phyloP scores from a whole-genome alignment of 1,140 invertebrate species.

The Meloidogyne floridensis region DNA sequence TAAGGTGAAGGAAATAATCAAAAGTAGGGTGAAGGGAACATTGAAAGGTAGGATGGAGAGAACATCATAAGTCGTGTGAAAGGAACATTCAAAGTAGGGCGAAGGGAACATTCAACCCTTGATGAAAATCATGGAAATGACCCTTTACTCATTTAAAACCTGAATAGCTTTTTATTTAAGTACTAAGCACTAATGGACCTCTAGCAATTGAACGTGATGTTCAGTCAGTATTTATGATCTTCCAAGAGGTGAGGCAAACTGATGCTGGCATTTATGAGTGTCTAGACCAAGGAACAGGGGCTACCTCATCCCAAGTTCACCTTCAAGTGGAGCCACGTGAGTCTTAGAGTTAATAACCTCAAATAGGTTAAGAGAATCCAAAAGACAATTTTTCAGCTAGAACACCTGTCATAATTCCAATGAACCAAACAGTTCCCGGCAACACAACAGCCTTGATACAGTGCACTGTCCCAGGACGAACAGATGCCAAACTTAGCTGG shows the following conservation, averaged over 20 bases:
- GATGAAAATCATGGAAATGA: no score
- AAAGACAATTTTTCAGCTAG: slow-evolving; percentile 9
- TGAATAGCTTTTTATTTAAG: background rate
- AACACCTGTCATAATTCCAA: slow-evolving; percentile 9
- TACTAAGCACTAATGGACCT: background rate
- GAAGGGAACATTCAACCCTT: no score
- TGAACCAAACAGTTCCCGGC: background rate
- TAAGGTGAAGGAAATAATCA: background rate
- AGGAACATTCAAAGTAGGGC: no score
- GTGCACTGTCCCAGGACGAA: slow-evolving; percentile 20
- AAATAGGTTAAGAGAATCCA: no score
- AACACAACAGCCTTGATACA: slow-evolving; percentile 8
- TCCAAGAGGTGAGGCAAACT: slow-evolving; percentile 15
- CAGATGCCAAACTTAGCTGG: slow-evolving; percentile 19
- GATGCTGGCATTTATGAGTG: slow-evolving; percentile 26
- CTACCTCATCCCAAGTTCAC: slow-evolving; percentile 9
- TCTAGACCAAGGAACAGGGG: background rate
- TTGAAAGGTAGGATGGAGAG: no score
- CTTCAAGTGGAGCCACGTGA: slow-evolving; percentile 26
- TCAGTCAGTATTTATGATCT: slow-evolving; percentile 29
- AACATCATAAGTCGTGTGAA: no score
- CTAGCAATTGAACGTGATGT: slow-evolving; percentile 18
- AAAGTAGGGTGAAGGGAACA: no score
- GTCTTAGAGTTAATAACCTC: background rate
- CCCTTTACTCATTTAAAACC: no score